Base-by-base conservation (phyloP, 1,140 invertebrate species). In the Lepidurus packardi region DNA sequence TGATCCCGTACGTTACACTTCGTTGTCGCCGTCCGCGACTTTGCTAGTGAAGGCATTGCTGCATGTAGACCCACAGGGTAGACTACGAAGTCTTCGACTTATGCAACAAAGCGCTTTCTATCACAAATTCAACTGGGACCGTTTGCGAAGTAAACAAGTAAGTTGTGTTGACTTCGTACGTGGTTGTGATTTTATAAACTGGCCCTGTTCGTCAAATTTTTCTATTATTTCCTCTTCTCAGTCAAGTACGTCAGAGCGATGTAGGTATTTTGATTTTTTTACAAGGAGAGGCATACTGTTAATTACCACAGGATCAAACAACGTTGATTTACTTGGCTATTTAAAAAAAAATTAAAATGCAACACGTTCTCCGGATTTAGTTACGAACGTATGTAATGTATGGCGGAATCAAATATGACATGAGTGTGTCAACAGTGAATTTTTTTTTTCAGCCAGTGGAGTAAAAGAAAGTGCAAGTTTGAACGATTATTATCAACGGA, bases 51-150 rank as follows among this genome's bases (percentile, higher is more conserved):
- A 81, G 42, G 83, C 87, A 45, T 81, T 88, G 9, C 81, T 88
- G 6, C 83, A 84, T 75, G 73, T 84, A 1, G 84, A 87, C 43
- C 85, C 86, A 11, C 80, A 80, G 1, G 82, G 84, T 77, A 83
- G 87, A 43, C 82, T 88, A 7, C 84, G 84, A 42, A 86, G 86
- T 21, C 80, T 88, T 42, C 82, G 86, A 79, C 82, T 84, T 1
- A 81, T 88, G 21, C 83, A 86, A 78, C 84, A 83, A 44, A 86
- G 87, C 7, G 85, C 87, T 21, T 86, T 88, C 74, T 88, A 84
- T 80, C 86, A 86, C 81, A 83, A 84, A 74, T 88, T 86, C 79
- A 85, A 85, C 83, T 81, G 88, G 65, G 84, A 84, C 34, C 81
- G 84, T 77, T 85, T 86, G 7, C 85, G 85, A 77, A 74, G 81